A percentile compares a stretch with the other conserved stretches of the same genome.
phyloP scores from a whole-genome alignment of 2,888 invertebrate genomes.

The Acholoe squamosa region DNA sequence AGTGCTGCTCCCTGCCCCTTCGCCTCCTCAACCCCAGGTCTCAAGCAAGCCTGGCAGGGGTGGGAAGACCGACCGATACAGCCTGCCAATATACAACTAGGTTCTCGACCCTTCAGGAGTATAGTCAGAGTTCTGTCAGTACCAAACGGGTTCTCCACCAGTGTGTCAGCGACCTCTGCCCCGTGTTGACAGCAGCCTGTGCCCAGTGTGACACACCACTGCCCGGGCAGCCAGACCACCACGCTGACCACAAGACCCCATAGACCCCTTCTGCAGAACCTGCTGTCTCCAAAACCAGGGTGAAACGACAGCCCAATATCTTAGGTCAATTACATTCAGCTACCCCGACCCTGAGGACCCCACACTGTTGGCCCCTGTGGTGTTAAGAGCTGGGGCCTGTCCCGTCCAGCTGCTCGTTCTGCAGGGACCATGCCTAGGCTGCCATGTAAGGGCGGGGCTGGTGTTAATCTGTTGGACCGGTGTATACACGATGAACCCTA shows the following conservation, averaged over 20 bases:
- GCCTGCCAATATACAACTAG: neutral
- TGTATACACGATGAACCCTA: neutral
- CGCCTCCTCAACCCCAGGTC: too few relatives aligned
- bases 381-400: neutral
- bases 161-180: neutral
- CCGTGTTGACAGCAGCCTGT: slow-evolving; percentile 32
- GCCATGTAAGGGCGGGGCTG: neutral
- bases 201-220: too few relatives aligned
- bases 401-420: neutral
- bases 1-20: too few relatives aligned
- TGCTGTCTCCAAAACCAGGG: neutral
- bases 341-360: neutral
- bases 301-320: neutral
- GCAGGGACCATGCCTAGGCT: neutral
- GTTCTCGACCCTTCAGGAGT: too few relatives aligned
- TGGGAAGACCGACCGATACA: neutral
- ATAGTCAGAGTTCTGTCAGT: too few relatives aligned
- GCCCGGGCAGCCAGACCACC: neutral
- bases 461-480: neutral
- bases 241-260: neutral
- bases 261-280: neutral
- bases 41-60: neutral
- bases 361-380: neutral
- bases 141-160: neutral
- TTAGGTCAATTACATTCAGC: slow-evolving; percentile 13